phyloP scores from a whole-genome alignment of 2,797 vertebrate genomes.

The Pantherophis alleghaniensis region DNA sequence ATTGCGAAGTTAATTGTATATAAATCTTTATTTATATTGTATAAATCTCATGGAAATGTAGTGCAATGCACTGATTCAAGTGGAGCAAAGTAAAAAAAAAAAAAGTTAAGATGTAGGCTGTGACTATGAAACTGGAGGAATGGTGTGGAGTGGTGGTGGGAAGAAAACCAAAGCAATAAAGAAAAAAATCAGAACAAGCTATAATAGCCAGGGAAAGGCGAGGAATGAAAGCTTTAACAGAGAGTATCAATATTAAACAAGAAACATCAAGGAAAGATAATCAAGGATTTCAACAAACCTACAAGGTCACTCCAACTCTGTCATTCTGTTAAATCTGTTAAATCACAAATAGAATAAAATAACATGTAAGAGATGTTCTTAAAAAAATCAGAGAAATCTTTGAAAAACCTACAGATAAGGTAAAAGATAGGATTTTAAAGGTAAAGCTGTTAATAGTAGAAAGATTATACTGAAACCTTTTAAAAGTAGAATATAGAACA shows the following conservation, averaged over 20 bases:
- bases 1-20: background rate
- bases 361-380: background rate
- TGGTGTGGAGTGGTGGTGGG: background rate
- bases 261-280: background rate
- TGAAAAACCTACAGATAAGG: background rate
- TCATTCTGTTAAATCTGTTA: no score
- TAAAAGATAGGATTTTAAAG: background rate
- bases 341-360: background rate
- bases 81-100: background rate
- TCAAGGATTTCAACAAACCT: background rate
- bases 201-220: background rate
- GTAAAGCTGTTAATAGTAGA: background rate
- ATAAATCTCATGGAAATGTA: background rate
- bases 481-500: background rate
- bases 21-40: background rate
- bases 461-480: background rate
- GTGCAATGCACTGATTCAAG: background rate
- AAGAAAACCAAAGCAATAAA: background rate
- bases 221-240: background rate
- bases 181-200: background rate
- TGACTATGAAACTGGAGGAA: background rate
- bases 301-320: no score
- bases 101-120: background rate
- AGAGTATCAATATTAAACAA: background rate
- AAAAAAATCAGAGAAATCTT: background rate